Conservation (phyloP, 2,888 invertebrate species). For the Ceramica pisi region DNA sequence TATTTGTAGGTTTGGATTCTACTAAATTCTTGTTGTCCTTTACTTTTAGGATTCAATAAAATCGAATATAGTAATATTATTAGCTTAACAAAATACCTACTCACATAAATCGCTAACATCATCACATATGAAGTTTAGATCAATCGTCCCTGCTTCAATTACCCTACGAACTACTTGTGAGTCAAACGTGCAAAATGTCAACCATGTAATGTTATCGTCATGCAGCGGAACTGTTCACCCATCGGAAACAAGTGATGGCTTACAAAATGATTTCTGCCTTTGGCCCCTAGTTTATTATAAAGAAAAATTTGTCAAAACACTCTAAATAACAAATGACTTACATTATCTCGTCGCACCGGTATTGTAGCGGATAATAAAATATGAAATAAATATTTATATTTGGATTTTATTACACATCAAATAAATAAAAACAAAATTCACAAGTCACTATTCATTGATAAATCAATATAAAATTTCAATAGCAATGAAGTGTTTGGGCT, state of each 20-base stretch:
- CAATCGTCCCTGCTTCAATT: conserved; percentile 55
- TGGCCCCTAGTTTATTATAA: conserved; percentile 79
- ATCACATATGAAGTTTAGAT: conserved; percentile 40
- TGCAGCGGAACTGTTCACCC: conserved; percentile 84
- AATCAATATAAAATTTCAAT: conserved; percentile 15
- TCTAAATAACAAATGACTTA: conserved; percentile 87
- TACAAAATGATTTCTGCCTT: conserved; percentile 74
- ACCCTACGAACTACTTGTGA: conserved; percentile 78
- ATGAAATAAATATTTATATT: conserved; percentile 69
- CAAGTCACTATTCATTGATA: conserved; percentile 37
- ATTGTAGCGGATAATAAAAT: conserved; percentile 85
- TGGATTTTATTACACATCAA: conserved; percentile 57
- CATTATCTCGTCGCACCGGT: conserved; percentile 89
- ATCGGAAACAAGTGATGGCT: conserved; percentile 85
- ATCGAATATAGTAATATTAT: conserved; percentile 42
- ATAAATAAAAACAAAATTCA: conserved; percentile 48
- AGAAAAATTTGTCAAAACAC: conserved; percentile 81
- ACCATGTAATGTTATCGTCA: conserved; percentile 79
- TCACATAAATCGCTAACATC: conserved; percentile 44
- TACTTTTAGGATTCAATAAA: conserved; percentile 56
- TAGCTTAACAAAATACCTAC: conserved; percentile 50
- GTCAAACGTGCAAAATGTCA: conserved; percentile 81
- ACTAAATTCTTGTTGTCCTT: conserved; percentile 50
- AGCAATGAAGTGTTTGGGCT: conserved; percentile 21
- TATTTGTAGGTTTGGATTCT: conserved; percentile 51